Evolutionary conservation across 1,140 invertebrate species (phyloP).

Genomic region (Drosophila cardini): DNA sequence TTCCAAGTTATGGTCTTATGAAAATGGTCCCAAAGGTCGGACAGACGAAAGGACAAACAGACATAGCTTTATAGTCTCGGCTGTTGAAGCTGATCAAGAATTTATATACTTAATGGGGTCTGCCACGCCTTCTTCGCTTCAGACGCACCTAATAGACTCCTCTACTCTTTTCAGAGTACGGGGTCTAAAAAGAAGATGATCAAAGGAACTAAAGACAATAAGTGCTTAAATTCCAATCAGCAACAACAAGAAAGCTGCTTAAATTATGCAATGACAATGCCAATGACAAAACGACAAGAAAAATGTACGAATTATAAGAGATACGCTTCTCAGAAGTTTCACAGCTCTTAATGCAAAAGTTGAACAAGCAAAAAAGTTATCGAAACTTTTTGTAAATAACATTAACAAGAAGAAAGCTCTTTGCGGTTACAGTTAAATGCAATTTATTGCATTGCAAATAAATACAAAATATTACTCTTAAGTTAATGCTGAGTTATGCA

Average conservation of each 20-base stretch:
- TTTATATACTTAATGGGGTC: no score
- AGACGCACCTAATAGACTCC: no score
- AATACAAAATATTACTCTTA: constrained; percentile 59
- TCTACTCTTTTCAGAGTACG: no score
- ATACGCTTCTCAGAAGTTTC: constrained; percentile 64
- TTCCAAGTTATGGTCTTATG: no score
- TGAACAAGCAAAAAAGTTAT: constrained; percentile 24
- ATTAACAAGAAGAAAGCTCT: constrained; percentile 66
- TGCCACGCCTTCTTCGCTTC: no score
- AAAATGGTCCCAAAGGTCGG: no score
- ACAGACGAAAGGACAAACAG: no score
- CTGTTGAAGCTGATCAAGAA: no score
- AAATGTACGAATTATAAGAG: constrained; percentile 23
- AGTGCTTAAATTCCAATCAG: constrained; percentile 4
- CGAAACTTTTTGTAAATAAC: constrained; percentile 36
- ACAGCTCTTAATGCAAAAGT: constrained; percentile 36
- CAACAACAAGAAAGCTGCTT: constrained; percentile 36
- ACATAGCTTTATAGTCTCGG: no score
- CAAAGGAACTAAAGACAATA: constrained; percentile 20
- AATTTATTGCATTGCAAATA: constrained; percentile 76
- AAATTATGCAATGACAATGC: constrained; percentile 66
- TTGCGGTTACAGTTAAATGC: constrained; percentile 52
- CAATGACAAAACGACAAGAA: constrained; percentile 10
- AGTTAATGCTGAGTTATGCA: constrained; percentile 71
- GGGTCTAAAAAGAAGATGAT: no score